Evolutionary conservation across 2,113 vertebrate genomes (phyloP).

Genomic region (Petaurus breviceps): DNA sequence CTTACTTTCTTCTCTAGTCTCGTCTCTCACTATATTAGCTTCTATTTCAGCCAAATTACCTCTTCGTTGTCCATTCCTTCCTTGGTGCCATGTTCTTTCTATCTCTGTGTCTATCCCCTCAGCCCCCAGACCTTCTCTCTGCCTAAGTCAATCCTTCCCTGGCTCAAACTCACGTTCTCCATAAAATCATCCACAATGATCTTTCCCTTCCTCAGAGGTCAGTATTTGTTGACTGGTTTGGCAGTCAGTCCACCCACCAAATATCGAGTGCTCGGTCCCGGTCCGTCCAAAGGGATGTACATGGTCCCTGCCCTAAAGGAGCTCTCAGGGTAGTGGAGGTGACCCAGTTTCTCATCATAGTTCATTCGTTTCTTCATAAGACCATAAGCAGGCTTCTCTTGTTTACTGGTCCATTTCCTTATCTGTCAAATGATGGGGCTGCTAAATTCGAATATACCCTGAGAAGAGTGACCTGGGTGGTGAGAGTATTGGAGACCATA

Average conservation of each 20-base stretch:
- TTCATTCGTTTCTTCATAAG: not conserved
- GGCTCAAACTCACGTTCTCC: not conserved
- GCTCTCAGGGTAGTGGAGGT: not conserved
- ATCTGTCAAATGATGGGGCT: not conserved
- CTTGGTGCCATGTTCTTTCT: not conserved
- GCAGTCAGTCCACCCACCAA: not conserved
- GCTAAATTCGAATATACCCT: not conserved
- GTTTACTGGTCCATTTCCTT: not conserved
- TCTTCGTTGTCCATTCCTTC: not conserved
- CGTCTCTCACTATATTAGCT: not conserved
- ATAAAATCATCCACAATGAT: not conserved
- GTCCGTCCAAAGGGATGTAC: not conserved
- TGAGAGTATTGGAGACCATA: not conserved
- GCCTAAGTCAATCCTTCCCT: not conserved
- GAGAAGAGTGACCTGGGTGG: not conserved
- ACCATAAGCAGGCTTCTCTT: not conserved
- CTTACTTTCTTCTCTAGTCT: not conserved
- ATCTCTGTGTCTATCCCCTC: not conserved
- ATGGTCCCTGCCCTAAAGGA: not conserved
- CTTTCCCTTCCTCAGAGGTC: not conserved
- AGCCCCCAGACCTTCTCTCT: not conserved
- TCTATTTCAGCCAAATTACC: not conserved
- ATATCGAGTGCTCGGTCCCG: not conserved
- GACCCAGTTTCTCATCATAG: not conserved
- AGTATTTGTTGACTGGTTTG: not conserved